phyloP scores from a whole-genome alignment of 2,888 invertebrate genomes.

The Parnassius mnemosyne region DNA sequence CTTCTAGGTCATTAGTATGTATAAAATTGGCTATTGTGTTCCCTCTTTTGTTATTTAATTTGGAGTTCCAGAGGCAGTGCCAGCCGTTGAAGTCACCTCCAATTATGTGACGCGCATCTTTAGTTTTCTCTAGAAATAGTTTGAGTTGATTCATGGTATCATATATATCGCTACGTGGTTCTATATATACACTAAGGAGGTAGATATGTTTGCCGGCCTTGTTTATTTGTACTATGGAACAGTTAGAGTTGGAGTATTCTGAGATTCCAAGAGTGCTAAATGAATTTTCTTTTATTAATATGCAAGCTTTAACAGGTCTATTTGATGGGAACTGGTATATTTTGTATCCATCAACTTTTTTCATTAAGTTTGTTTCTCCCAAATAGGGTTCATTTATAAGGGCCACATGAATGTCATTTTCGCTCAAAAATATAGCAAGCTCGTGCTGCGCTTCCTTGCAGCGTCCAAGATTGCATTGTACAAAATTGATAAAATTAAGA shows the following conservation, averaged over 20 bases:
- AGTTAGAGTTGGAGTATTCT: background rate
- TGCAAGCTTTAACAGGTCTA: background rate
- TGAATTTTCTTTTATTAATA: too few species aligned
- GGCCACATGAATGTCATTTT: background rate
- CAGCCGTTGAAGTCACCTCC: slow-evolving; percentile 2
- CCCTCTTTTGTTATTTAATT: slow-evolving; percentile 2
- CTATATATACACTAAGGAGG: background rate
- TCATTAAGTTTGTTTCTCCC: background rate
- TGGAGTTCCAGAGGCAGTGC: background rate
- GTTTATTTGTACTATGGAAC: background rate
- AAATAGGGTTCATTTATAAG: background rate
- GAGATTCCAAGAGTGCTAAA: background rate
- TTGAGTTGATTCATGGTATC: background rate
- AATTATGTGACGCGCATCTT: background rate
- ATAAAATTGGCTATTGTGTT: background rate
- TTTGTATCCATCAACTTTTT: background rate
- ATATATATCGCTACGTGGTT: background rate
- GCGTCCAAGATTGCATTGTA: background rate
- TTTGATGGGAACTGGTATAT: slow-evolving; percentile 3
- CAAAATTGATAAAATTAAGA: background rate
- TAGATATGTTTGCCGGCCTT: background rate
- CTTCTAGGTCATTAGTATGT: background rate
- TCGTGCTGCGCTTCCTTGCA: background rate
- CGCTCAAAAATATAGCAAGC: background rate
- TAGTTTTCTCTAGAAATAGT: background rate